Evolutionary conservation across 2,797 vertebrate species (phyloP).

Genomic region (Macroramphosus scolopax): DNA sequence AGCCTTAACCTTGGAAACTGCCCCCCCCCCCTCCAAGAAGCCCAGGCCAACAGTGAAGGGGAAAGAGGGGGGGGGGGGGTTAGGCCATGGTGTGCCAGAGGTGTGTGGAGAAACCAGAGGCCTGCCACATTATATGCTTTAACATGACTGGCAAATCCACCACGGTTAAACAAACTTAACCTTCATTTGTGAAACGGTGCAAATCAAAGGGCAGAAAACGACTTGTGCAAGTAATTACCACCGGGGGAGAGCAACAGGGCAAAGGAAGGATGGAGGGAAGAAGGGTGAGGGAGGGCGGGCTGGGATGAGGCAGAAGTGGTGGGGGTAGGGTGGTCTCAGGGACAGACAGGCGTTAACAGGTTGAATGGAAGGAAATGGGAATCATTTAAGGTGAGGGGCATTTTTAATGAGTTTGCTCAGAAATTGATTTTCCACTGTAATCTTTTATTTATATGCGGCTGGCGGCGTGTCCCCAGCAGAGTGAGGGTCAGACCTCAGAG

Average conservation of each 20-base stretch:
- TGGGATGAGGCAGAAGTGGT: slow-evolving; percentile 16
- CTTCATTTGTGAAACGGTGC: slow-evolving; percentile 97
- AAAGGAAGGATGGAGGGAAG: slow-evolving; percentile 55
- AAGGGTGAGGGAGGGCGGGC: slow-evolving; percentile 23
- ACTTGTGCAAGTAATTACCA: slow-evolving; percentile 94
- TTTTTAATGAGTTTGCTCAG: slow-evolving; percentile 94
- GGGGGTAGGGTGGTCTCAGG: slow-evolving; percentile 43
- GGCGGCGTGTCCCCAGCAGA: slow-evolving; percentile 82
- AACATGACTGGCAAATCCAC: slow-evolving; percentile 97
- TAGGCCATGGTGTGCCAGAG: slow-evolving; percentile 56
- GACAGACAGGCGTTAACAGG: slow-evolving; percentile 61
- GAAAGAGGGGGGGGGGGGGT: slow-evolving; percentile 11
- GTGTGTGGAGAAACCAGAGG: slow-evolving; percentile 78
- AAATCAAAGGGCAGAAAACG: slow-evolving; percentile 91
- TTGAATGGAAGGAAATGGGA: slow-evolving; percentile 81
- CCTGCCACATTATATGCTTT: slow-evolving; percentile 95
- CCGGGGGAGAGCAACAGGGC: slow-evolving; percentile 74
- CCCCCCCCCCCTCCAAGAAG: slow-evolving; percentile 60
- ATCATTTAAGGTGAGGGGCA: slow-evolving; percentile 89
- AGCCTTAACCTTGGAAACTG: slow-evolving; percentile 87
- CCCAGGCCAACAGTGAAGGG: slow-evolving; percentile 44
- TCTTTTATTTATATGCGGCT: slow-evolving; percentile 99
- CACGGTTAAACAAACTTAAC: slow-evolving; percentile 99
- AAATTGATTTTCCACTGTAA: slow-evolving; percentile 98
- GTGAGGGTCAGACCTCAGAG: slow-evolving; percentile 85